phyloP scores from a whole-genome alignment of 2,888 invertebrate genomes.

The Mythimna loreyi region DNA sequence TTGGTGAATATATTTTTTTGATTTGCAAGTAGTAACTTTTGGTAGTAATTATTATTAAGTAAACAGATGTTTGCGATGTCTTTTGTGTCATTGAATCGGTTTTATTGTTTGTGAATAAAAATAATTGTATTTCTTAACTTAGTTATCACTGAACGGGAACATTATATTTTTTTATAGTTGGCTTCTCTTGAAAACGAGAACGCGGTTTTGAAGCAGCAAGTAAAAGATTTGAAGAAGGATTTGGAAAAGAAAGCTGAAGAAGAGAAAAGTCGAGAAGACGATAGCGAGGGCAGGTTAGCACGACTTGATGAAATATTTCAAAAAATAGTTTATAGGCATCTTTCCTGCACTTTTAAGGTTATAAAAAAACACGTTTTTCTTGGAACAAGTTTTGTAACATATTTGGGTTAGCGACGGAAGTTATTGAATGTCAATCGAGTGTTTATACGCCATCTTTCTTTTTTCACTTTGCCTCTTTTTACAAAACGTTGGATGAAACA shows the following conservation, averaged over 20 bases:
- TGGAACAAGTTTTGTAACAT: too few species aligned
- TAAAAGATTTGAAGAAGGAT: slow-evolving; percentile 83
- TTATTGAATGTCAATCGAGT: too few species aligned
- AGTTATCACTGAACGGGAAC: background rate
- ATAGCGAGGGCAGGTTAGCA: slow-evolving; percentile 83
- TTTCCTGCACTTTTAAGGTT: too few species aligned
- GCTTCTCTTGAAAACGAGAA: slow-evolving; percentile 85
- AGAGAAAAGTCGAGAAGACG: slow-evolving; percentile 76
- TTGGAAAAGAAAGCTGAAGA: slow-evolving; percentile 84
- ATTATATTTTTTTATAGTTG: slow-evolving; percentile 70
- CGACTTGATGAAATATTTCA: background rate
- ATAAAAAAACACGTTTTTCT: too few species aligned
- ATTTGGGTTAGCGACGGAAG: too few species aligned
- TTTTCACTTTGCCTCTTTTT: too few species aligned
- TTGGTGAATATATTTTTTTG: slow-evolving; percentile 1
- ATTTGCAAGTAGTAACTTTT: slow-evolving; percentile 17
- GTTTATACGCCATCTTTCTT: too few species aligned
- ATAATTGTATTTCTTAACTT: background rate
- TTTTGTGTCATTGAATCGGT: background rate
- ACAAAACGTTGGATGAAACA: too few species aligned
- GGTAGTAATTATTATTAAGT: background rate
- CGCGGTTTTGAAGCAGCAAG: slow-evolving; percentile 80
- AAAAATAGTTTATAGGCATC: background rate
- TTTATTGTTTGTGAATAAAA: background rate
- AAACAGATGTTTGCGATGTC: background rate